Conservation (phyloP, 2,888 invertebrate genomes). For the Lottia gigantea region DNA sequence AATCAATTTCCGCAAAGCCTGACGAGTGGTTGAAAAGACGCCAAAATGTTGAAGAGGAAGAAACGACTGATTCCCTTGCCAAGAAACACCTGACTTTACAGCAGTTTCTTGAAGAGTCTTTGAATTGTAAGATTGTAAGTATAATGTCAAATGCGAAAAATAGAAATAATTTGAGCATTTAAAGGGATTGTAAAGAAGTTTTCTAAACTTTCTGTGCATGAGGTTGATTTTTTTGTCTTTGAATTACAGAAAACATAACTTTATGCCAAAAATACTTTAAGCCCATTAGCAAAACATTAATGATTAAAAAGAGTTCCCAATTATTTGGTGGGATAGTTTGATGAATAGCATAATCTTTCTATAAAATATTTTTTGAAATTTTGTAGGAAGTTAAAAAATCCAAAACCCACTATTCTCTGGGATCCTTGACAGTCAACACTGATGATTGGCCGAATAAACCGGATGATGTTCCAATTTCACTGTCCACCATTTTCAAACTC, state of each 20-base stretch:
- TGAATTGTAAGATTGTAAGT: not conserved
- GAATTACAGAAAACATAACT: not conserved
- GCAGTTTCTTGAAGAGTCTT: not conserved
- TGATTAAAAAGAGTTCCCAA: no score
- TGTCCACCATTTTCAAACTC: constrained; percentile 17
- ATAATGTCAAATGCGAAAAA: not conserved
- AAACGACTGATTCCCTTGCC: no score
- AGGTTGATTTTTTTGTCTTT: no score
- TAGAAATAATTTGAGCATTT: no score
- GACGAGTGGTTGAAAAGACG: no score
- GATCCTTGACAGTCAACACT: constrained; percentile 10
- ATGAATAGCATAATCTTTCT: not conserved
- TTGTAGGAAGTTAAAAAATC: constrained; percentile 16
- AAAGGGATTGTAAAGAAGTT: no score
- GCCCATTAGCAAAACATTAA: no score
- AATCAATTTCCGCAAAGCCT: no score
- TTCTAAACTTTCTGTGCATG: no score
- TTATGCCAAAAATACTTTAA: not conserved
- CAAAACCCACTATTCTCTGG: constrained; percentile 17
- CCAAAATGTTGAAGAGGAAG: not conserved
- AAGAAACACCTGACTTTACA: not conserved
- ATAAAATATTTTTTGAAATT: not conserved
- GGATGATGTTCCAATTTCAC: constrained; percentile 19
- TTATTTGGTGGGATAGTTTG: no score
- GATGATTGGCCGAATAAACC: constrained; percentile 13